Evolutionary conservation across 2,888 invertebrate species (phyloP), one percentile per base, ranked within the genome.

Genomic region (Epiblema foenella): DNA sequence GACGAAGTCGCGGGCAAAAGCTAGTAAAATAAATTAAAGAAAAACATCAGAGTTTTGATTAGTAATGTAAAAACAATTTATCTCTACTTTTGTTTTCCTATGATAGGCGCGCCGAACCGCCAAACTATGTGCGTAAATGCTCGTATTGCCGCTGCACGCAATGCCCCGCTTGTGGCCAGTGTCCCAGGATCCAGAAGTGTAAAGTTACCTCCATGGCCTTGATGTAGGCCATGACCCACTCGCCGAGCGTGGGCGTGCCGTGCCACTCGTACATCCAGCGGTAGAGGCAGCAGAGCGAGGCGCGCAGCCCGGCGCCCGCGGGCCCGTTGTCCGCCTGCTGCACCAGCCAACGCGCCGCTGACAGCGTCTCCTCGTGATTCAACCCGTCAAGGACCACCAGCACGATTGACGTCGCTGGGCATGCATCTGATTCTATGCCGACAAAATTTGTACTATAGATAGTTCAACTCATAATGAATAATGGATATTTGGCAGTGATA

Each of bases 181-280:
- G 18, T 18, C 51, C 17, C 11, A 18, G 18, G 11, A 17, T 18
- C 2, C 18, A 18, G 18, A 17, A 17, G 33, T n/a, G n/a, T 58
- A 20, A 24, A 15, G n/a, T 10, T 63, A 92, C 94, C 83, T 95
- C 95, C 33, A 97, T 86, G 0, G 95, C 95, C 76, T 93, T 94
- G 79, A 97, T 94, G 75, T 96, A 95, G 3, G 95, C 94, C 78
- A 95, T 88, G 1, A 96, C 94, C 94, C 97, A 95, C 11, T 94
- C 91, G 33, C 95, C 95, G 0, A 97, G 89, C 58, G 95, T 94
- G 2, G 95, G 94, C 0, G 95, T 95, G 73, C 94, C 94, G 29
- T 94, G 94, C 93, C 95, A 95, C 68, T 93, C 91, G 0, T 94
- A 91, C 68, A 96, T 84, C 96, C 97, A 97, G n/a, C 89, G 89